Evolutionary conservation across 2,888 invertebrate genomes (phyloP).

Genomic region (Anthophora plumipes): DNA sequence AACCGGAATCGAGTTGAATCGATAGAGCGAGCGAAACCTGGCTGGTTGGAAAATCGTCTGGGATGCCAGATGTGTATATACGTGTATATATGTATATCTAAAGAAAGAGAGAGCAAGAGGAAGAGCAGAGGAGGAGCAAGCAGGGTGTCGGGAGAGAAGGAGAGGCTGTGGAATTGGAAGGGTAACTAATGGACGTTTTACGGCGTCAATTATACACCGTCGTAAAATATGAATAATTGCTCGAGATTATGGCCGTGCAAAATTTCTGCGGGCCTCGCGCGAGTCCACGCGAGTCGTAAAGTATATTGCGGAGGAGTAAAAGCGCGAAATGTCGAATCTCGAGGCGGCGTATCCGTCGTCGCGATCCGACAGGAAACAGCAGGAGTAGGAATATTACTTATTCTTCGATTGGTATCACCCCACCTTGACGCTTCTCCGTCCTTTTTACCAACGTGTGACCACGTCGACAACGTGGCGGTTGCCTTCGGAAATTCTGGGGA

Average conservation of each 20-base stretch:
- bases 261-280: conserved; percentile 67
- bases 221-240: conserved; percentile 81
- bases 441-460: neutral
- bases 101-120: conserved; percentile 3
- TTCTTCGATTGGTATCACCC: neutral
- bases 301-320: conserved; percentile 63
- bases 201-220: conserved; percentile 80
- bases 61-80: conserved; percentile 23
- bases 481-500: conserved; percentile 41
- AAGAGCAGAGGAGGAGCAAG: neutral
- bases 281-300: conserved; percentile 59
- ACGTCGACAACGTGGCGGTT: neutral
- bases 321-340: conserved; percentile 52
- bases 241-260: conserved; percentile 74
- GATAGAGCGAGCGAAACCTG: conserved; percentile 45
- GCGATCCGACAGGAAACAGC: neutral
- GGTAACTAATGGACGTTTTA: conserved; percentile 81
- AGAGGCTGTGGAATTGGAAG: conserved; percentile 61
- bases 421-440: neutral
- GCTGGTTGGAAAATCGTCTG: conserved; percentile 51
- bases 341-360: neutral
- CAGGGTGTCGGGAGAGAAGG: neutral
- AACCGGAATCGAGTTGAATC: conserved; percentile 54
- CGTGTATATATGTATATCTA: no score
- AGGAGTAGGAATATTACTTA: no score